A percentile compares a stretch with the other conserved stretches of the same genome.
These are phyloP conservation scores for Latrodectus geometricus DNA, from an alignment of 1,140 invertebrate species.

Conservation along the genomic window DNA sequence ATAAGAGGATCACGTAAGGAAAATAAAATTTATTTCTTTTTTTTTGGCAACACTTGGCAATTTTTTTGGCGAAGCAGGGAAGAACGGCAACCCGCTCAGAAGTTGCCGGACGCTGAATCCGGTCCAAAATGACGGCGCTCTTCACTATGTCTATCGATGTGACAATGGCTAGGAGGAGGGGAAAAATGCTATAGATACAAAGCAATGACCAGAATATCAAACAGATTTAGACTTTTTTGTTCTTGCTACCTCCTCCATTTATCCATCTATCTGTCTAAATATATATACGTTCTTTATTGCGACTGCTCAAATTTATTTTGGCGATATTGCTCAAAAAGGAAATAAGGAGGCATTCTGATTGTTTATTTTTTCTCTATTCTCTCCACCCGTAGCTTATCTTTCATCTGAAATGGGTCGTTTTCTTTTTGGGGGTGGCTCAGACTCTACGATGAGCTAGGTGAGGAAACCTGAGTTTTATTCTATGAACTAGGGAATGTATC, in stretches of 20 bases:
- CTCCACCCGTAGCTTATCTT: slow-evolving; percentile 1
- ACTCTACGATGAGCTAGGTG: slow-evolving; percentile 35
- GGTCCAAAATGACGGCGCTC: slow-evolving; percentile 47
- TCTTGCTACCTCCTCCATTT: neutral
- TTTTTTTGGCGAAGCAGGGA: neutral
- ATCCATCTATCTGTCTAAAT: slow-evolving; percentile 56
- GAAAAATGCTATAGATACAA: slow-evolving; percentile 37
- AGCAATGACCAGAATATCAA: slow-evolving; percentile 52
- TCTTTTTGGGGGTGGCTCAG: slow-evolving; percentile 11
- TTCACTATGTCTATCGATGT: slow-evolving; percentile 23
- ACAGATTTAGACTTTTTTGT: slow-evolving; percentile 30
- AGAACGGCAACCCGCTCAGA: neutral
- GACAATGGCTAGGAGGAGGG: slow-evolving; percentile 24
- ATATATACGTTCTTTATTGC: slow-evolving; percentile 54
- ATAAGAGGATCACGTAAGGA: too few species aligned
- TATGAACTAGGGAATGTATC: neutral
- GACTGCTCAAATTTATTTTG: slow-evolving; percentile 48
- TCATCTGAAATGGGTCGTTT: slow-evolving; percentile 40
- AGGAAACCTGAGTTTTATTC: neutral
- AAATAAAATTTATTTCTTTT: too few species aligned
- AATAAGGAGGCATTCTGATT: slow-evolving; percentile 7
- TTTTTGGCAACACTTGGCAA: neutral
- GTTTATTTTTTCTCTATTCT: slow-evolving; percentile 25
- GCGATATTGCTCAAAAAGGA: slow-evolving; percentile 15
- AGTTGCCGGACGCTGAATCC: slow-evolving; percentile 35